Evolutionary conservation across 2,888 invertebrate genomes (phyloP).

Genomic region (Mesochorus sp.): DNA sequence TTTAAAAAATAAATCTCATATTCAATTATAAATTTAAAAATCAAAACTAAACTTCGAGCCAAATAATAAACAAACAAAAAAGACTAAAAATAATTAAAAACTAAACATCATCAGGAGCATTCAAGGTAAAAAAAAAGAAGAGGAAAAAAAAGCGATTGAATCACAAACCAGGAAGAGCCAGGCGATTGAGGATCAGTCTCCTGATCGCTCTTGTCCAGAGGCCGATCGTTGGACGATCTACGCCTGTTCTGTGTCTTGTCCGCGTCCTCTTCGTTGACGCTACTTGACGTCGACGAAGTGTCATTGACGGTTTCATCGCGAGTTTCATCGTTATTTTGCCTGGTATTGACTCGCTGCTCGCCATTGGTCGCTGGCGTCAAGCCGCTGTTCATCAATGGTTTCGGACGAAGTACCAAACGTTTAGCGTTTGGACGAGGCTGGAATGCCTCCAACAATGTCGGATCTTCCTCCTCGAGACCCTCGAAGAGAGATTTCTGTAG

Average conservation of each 20-base stretch:
- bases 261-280: neutral
- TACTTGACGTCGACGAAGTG: neutral
- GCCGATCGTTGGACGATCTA: too few relatives aligned
- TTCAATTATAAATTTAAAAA: too few relatives aligned
- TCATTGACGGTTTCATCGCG: constrained; percentile 43
- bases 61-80: too few relatives aligned
- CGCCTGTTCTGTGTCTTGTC: neutral
- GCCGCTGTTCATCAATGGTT: constrained; percentile 67
- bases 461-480: constrained; percentile 92
- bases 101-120: too few relatives aligned
- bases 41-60: too few relatives aligned
- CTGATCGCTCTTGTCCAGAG: too few relatives aligned
- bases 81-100: too few relatives aligned
- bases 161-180: too few relatives aligned
- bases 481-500: constrained; percentile 91
- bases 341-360: constrained; percentile 44
- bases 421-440: constrained; percentile 86
- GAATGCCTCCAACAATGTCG: constrained; percentile 85
- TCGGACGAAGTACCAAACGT: constrained; percentile 88
- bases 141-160: too few relatives aligned
- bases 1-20: too few relatives aligned
- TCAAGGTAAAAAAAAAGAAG: too few relatives aligned
- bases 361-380: constrained; percentile 13
- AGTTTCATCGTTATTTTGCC: constrained; percentile 55
- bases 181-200: too few relatives aligned